Evolutionary conservation across 2,797 vertebrate species (phyloP), one percentile per base, ranked within the genome.

Genomic region (Phoebastria nigripes): DNA sequence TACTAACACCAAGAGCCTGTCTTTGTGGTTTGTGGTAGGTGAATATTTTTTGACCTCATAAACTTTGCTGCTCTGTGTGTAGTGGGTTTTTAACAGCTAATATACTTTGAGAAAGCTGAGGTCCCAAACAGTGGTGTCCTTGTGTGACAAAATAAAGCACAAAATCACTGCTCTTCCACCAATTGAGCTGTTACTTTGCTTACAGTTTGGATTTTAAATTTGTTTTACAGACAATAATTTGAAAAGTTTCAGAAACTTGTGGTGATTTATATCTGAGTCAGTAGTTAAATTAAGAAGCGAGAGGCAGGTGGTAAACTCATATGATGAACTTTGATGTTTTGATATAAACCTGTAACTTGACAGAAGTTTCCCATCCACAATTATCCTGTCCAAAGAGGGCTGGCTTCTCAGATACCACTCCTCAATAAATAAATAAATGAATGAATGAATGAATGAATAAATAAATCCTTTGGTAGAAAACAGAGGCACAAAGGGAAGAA

Each of bases 11-110:
- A 90, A 76, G 63, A 82, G 82, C 94, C 96, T 96, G 97, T 97
- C 96, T 95, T 91, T 98, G 98, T 97, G 98, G 98, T 98, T 98
- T 98, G 98, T 96, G 97, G 98, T 97, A 94, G 97, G 96, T 95
- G 97, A 94, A 71, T 88, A 67, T 94, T 92, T 98, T 98, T 97
- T 98, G 98, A 98, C 98, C 97, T 98, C 89, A 92, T 89, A 90
- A 82, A 41, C 87, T 91, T 89, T 47, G 33, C 82, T 93, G 80
- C 44, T 92, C 58, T 94, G 85, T 24, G 28, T 33, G 25, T 42
- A 79, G 67, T 92, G 97, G 73, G 96, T 97, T 98, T 98, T 98
- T 98, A 97, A 96, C 96, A 97, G 97, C 97, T 97, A 95, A 92
- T 89, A 62, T 46, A 31, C 49, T 52, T 72, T 12, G 62, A 88